Evolutionary conservation across 92 coral and sea anemone genomes (phyloP).

Genomic region (Blastomussa wellsi): DNA sequence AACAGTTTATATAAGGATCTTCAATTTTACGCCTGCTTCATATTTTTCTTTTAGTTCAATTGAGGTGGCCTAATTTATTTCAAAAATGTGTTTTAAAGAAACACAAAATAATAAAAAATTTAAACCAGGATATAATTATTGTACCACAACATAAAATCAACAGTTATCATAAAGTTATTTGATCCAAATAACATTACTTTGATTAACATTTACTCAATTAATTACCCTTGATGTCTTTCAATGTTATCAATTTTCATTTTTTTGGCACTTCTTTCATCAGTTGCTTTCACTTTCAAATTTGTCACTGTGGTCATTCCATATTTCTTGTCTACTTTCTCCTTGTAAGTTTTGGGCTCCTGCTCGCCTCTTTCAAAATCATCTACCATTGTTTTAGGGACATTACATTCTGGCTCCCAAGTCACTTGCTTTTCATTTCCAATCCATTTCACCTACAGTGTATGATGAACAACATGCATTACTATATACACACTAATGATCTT

Average conservation of each 20-base stretch:
- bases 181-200: background rate
- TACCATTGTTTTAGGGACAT: constrained; percentile 11
- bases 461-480: background rate
- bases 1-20: too few species aligned
- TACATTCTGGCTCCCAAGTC: constrained; percentile 24
- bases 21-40: too few species aligned
- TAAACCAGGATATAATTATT: too few species aligned
- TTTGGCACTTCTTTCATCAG: background rate
- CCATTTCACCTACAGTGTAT: constrained; percentile 4
- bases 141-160: too few species aligned
- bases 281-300: background rate
- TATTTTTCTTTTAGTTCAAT: too few species aligned
- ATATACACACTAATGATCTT: background rate
- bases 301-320: constrained; percentile 21
- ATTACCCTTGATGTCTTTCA: background rate
- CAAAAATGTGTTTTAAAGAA: too few species aligned
- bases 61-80: too few species aligned
- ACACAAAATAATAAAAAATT: too few species aligned
- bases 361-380: constrained; percentile 14
- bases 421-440: constrained; percentile 5
- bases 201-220: background rate
- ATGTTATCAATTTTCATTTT: background rate
- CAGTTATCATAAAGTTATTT: too few species aligned
- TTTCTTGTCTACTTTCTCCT: background rate
- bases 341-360: background rate